Base-by-base conservation (phyloP, 2,888 invertebrate species). In the Acanthosepion lycidas region DNA sequence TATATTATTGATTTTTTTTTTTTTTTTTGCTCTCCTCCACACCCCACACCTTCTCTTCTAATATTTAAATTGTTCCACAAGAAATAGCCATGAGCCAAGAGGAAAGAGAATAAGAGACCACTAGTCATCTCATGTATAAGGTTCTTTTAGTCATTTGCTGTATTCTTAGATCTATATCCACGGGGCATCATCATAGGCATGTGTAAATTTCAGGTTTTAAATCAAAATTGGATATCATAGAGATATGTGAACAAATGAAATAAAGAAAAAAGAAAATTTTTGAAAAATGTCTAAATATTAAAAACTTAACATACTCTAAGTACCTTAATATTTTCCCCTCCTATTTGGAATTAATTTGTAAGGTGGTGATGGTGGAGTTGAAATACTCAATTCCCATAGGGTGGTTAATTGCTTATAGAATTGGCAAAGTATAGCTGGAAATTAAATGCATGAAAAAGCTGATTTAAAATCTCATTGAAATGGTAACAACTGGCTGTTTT, bases 91-190 rank as follows among this genome's bases (percentile, higher is more conserved):
- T n/a, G n/a, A 78, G 78, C 78, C 12, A 78, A 78, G n/a, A 78
- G n/a, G 78, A 78, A 78, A 28, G 78, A 28, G 26, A 26, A 26
- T 3, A 26, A 20, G 0, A 55, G 20, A 78, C 78, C 78, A 18
- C 9, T 78, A n/a, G n/a, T 78, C 78, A n/a, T 78, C 33, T 78
- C n/a, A 33, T 78, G 78, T 78, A 12, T 9, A n/a, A 18, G 78
- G n/a, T 12, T 78, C 78, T 78, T 78, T 78, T 78, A 78, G 78
- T 78, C n/a, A n/a, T 78, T 78, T 78, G 33, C n/a, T 78, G 9
- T 78, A 78, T 12, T 78, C 78, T 78, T 78, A 78, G 78, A 78
- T 78, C 78, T 78, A 78, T 78, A 78, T 78, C 78, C 78, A 78
- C n/a, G n/a, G 78, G 42, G 78, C 78, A 33, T 15, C 33, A 9